Conservation (phyloP, 2,797 vertebrate species). For the Aratinga solstitialis region DNA sequence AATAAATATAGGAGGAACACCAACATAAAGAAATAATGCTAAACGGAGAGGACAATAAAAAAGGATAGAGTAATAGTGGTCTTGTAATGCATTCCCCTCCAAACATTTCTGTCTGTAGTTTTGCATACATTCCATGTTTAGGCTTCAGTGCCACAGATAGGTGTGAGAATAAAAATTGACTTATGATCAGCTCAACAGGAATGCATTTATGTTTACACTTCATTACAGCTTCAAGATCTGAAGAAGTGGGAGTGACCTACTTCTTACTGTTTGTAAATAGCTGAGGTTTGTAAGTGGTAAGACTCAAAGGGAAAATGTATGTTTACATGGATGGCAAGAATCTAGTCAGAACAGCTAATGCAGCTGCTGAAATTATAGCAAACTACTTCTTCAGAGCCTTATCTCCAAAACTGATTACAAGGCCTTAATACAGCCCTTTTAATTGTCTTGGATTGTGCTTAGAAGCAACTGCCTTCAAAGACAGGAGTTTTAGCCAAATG, state of each 20-base stretch:
- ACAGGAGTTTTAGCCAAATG: not conserved
- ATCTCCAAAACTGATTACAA: not conserved
- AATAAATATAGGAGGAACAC: not conserved
- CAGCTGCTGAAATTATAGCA: not conserved
- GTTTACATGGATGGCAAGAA: slow-evolving; percentile 6
- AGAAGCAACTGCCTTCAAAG: not conserved
- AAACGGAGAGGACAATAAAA: not conserved
- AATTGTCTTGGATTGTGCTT: not conserved
- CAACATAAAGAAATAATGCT: not conserved
- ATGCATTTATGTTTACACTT: slow-evolving; percentile 22
- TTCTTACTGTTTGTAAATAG: slow-evolving; percentile 67
- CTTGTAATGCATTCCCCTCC: not conserved
- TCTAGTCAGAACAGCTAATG: not conserved
- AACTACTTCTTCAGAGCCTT: not conserved
- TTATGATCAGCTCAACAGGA: slow-evolving; percentile 13
- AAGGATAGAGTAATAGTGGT: not conserved
- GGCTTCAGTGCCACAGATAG: not conserved
- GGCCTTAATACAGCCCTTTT: not conserved
- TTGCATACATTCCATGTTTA: not conserved
- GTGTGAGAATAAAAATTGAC: slow-evolving; percentile 25
- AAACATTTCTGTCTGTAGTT: not conserved
- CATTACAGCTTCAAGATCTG: slow-evolving; percentile 3
- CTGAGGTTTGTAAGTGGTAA: not conserved
- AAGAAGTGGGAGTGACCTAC: slow-evolving; percentile 57
- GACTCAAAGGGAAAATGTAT: not conserved